Conservation (phyloP, 1,140 invertebrate genomes). For the Zaprionus kolodkinae region DNA sequence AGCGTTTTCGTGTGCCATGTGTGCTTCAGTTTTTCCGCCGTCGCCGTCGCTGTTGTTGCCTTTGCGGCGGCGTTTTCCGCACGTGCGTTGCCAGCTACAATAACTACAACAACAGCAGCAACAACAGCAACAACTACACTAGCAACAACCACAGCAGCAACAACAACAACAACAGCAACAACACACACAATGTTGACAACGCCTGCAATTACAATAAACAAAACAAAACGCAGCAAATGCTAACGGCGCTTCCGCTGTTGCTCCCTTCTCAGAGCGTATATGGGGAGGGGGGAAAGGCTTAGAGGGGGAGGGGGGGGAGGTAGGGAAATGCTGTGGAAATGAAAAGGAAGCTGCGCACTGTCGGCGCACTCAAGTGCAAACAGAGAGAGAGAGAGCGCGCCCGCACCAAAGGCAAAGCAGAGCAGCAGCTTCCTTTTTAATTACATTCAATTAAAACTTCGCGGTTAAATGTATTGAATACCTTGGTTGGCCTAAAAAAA, state of each 20-base stretch:
- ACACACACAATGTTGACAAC: conserved; percentile 43
- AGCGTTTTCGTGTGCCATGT: conserved; percentile 54
- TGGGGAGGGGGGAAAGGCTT: too few relatives aligned
- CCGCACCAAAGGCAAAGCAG: conserved; percentile 1
- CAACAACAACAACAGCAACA: conserved; percentile 6
- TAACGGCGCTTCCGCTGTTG: conserved; percentile 29
- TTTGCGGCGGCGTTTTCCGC: conserved; percentile 47
- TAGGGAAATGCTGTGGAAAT: background rate
- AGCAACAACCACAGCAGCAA: conserved; percentile 13
- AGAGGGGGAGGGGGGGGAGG: background rate
- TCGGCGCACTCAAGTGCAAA: conserved; percentile 13
- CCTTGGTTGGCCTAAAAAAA: background rate
- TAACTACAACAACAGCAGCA: conserved; percentile 24
- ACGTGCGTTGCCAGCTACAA: conserved; percentile 41
- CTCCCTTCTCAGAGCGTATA: background rate
- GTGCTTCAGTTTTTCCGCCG: conserved; percentile 46
- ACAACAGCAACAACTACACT: background rate
- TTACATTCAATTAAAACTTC: conserved; percentile 25
- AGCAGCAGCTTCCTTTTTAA: conserved; percentile 7
- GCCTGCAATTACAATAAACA: conserved; percentile 54
- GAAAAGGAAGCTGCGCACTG: conserved; percentile 23
- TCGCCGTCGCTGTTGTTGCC: conserved; percentile 14
- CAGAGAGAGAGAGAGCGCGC: conserved; percentile 3
- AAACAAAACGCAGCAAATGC: conserved; percentile 53
- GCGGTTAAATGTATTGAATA: background rate